Conservation (phyloP, 2,797 vertebrate species). For the Periophthalmus magnuspinnatus region DNA sequence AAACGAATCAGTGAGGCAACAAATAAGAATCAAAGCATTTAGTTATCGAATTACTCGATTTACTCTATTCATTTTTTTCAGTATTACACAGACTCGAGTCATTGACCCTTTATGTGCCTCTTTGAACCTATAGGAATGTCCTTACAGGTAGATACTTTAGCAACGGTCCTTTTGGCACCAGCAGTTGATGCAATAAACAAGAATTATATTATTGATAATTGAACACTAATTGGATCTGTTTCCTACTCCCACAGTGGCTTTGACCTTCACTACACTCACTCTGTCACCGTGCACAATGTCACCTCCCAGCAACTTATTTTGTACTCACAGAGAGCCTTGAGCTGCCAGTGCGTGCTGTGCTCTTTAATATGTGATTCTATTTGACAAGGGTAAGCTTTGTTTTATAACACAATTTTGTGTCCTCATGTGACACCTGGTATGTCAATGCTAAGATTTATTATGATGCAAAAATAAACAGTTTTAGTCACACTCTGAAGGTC, state of each 20-base stretch:
- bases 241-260: conserved; percentile 1
- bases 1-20: too few relatives aligned
- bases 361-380: not conserved
- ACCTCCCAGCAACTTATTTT: not conserved
- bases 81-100: not conserved
- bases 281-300: conserved; percentile 1
- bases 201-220: conserved; percentile 18
- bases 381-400: not conserved
- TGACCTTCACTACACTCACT: conserved; percentile 3
- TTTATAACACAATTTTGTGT: conserved; percentile 4
- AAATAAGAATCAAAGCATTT: not conserved
- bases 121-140: not conserved
- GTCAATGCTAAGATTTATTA: not conserved
- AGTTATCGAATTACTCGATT: too few relatives aligned
- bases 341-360: not conserved
- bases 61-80: too few relatives aligned
- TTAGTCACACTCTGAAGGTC: not conserved
- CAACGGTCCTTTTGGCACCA: not conserved
- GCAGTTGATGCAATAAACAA: conserved; percentile 5
- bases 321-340: conserved; percentile 1
- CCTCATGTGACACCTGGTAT: not conserved
- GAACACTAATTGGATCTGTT: conserved; percentile 8
- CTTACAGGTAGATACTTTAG: not conserved
- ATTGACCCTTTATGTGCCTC: not conserved
- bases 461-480: not conserved